Base-by-base conservation (phyloP, 2,888 invertebrate species). In the Diloba caeruleocephala region DNA sequence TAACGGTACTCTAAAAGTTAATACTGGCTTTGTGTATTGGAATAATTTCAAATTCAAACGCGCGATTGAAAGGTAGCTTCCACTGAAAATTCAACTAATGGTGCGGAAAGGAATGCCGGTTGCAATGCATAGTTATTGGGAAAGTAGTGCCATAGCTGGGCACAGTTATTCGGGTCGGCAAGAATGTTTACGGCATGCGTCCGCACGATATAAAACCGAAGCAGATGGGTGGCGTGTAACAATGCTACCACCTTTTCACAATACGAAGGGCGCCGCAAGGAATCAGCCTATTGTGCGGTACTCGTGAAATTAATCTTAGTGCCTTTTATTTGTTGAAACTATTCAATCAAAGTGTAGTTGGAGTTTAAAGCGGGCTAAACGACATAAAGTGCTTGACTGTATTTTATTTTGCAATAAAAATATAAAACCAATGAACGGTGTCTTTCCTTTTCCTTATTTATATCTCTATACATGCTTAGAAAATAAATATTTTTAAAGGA, bases 81-180 rank as follows among this genome's bases (percentile, higher is more conserved):
- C 61, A 66, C 69, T 69, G 60, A 51, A 68, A 69, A 79, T 80
- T 76, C 71, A 61, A 59, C 51, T 71, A 73, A 74, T 76, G 71
- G 72, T 51, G 54, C 42, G 59, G 68, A 74, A 80, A 74, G 78
- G 76, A 72, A 82, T 83, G 53, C 58, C 21, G 66, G 71, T 53
- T 67, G 73, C 75, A 80, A 72, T 79, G 76, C 74, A 76, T 74
- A 76, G 74, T 71, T 81, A 80, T 82, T 75, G 75, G 58, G 61
- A 58, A 69, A 74, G 72, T 74, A 76, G 74, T 69, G 62, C 58
- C 73, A 62, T 68, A 70, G 72, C 55, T 50, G 64, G 65, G 71
- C 62, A 75, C 61, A 76, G 75, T 68, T 81, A 80, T 81, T 79
- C 54, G 76, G 77, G 72, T 68, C 71, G 49, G 56, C 63, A 73